Percentiles rank a stretch among this genome's conserved stretches.
Evolutionary conservation across 2,113 vertebrate genomes (phyloP).

Genomic region (Cettia cetti): DNA sequence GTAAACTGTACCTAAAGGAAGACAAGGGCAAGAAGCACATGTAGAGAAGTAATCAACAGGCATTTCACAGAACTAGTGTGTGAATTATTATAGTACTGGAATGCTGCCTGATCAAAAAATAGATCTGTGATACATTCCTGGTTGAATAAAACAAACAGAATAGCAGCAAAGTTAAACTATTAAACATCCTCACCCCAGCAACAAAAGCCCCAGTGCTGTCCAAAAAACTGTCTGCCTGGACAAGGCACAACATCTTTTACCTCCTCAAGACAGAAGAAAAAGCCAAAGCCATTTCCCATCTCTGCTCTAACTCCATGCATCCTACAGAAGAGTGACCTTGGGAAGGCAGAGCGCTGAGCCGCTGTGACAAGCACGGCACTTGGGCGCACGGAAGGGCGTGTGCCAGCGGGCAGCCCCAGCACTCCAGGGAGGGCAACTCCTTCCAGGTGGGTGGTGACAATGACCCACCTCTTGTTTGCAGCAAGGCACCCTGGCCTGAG

Average conservation of each 20-base stretch:
- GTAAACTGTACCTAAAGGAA: neutral
- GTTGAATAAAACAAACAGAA: neutral
- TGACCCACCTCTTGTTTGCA: neutral
- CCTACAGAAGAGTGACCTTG: neutral
- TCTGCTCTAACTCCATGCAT: neutral
- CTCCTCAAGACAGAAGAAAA: neutral
- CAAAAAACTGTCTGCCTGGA: neutral
- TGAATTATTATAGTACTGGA: neutral
- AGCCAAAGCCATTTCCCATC: neutral
- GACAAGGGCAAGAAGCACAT: neutral
- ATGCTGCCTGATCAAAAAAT: neutral
- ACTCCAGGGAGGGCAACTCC: neutral
- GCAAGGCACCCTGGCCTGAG: neutral
- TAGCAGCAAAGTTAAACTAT: neutral
- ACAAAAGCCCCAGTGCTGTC: neutral
- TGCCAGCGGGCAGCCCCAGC: neutral
- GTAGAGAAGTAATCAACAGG: neutral
- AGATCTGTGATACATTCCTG: neutral
- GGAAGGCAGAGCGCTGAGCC: rapidly evolving
- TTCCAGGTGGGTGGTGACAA: neutral
- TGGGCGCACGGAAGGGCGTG: rapidly evolving
- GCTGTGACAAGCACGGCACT: neutral
- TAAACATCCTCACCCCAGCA: neutral
- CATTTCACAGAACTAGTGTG: neutral
- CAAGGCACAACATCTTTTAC: neutral